Conservation (phyloP, 2,113 vertebrate genomes). For the Cairina moschata region DNA sequence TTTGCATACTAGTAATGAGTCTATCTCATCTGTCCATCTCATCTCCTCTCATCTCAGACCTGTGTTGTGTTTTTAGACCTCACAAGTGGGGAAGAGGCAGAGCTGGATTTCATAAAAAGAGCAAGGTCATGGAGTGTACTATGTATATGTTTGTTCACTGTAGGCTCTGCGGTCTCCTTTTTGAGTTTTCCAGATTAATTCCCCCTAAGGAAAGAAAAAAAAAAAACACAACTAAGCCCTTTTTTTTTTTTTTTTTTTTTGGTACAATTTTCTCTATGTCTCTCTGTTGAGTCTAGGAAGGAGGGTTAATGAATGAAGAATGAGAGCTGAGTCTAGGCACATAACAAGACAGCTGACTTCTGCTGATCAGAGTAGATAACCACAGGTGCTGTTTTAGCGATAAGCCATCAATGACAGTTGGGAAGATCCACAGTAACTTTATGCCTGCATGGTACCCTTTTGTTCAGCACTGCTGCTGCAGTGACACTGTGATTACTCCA, state of each 20-base stretch:
- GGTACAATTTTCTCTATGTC: not conserved
- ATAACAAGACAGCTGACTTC: constrained; percentile 36
- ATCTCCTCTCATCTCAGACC: not conserved
- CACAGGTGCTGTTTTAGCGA: constrained; percentile 27
- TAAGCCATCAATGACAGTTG: constrained; percentile 34
- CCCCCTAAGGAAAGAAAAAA: not conserved
- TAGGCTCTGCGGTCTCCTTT: not conserved
- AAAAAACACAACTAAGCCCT: not conserved
- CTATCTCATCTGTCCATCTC: not conserved
- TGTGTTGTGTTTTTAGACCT: not conserved
- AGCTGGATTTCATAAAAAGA: not conserved
- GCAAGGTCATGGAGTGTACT: not conserved
- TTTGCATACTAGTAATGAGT: not conserved
- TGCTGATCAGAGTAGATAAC: not conserved
- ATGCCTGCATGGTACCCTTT: not conserved
- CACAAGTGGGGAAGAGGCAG: not conserved
- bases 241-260: not conserved
- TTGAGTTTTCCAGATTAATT: not conserved
- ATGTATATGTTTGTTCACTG: not conserved
- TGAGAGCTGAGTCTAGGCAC: constrained; percentile 10
- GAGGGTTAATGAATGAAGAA: constrained; percentile 30
- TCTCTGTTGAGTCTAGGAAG: not conserved
- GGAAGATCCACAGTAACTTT: constrained; percentile 3
- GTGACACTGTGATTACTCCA: not conserved
- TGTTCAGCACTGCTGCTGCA: constrained; percentile 11